phyloP scores from a whole-genome alignment of 2,888 invertebrate species.

The Limnephilus lunatus region DNA sequence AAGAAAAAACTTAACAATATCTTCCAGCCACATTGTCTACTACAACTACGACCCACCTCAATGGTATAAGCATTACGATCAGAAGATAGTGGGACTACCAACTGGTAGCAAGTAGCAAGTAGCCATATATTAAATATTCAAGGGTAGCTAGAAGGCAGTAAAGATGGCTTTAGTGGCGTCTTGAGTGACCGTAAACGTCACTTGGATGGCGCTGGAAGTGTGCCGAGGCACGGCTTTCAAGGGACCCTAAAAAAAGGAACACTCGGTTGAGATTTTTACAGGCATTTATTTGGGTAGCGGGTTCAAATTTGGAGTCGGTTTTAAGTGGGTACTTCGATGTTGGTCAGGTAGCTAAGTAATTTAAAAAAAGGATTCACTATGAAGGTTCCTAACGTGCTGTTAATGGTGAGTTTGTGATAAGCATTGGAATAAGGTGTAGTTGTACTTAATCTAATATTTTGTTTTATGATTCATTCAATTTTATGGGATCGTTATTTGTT shows the following conservation, averaged over 20 bases:
- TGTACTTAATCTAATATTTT: neutral
- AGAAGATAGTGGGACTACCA: neutral
- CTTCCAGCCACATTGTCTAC: neutral
- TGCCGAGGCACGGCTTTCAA: slow-evolving; percentile 66
- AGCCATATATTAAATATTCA: slow-evolving; percentile 55
- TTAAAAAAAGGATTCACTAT: neutral
- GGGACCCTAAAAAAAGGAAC: neutral
- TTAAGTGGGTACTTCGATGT: neutral
- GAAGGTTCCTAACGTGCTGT: neutral
- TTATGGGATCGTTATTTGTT: neutral
- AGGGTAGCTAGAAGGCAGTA: slow-evolving; percentile 69
- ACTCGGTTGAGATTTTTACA: neutral
- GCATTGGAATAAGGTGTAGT: neutral
- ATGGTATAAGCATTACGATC: slow-evolving; percentile 6
- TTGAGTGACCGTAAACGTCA: slow-evolving; percentile 77
- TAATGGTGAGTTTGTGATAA: neutral
- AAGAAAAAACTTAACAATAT: neutral
- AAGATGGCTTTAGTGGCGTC: slow-evolving; percentile 78
- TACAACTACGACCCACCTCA: slow-evolving; percentile 65
- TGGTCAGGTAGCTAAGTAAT: neutral
- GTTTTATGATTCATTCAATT: too few species aligned
- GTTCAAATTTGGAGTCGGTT: neutral
- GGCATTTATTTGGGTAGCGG: neutral
- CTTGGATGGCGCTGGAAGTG: slow-evolving; percentile 68
- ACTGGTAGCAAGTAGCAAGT: neutral